Evolutionary conservation across 53 echinoderm and acorn worm genomes (phyloP).

Genomic region (Holothuria scabra): DNA sequence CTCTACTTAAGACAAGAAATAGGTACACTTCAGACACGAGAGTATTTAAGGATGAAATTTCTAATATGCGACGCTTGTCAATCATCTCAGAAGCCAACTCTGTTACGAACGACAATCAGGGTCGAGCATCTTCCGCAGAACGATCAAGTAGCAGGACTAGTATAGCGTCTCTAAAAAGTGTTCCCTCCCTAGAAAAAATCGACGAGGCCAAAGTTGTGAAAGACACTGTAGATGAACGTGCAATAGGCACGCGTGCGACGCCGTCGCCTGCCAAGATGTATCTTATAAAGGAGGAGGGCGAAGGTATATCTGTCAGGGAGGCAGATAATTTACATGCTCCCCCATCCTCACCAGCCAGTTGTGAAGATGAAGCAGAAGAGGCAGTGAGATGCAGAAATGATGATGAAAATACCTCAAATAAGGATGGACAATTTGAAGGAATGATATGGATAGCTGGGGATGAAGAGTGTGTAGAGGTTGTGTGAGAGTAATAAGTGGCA

Average conservation of each 20-base stretch:
- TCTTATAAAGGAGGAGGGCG: conserved; percentile 2
- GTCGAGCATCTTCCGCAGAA: conserved; percentile 54
- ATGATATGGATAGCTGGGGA: conserved; percentile 11
- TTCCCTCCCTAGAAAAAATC: conserved; percentile 73
- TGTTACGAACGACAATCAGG: conserved; percentile 57
- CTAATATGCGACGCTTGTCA: conserved; percentile 65
- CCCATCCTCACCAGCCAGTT: too few species aligned
- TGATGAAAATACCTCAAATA: background rate
- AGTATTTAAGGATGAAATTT: conserved; percentile 74
- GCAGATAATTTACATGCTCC: background rate
- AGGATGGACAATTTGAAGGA: conserved; percentile 9
- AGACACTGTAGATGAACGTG: background rate
- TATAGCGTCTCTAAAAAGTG: conserved; percentile 62
- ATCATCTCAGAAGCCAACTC: conserved; percentile 79
- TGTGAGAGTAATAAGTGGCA: background rate
- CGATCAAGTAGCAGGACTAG: conserved; percentile 45
- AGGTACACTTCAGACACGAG: conserved; percentile 77
- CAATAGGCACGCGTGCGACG: background rate
- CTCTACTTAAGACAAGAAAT: conserved; percentile 74
- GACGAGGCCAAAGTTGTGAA: conserved; percentile 64
- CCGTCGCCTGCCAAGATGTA: background rate
- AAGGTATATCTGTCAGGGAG: background rate
- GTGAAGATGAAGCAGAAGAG: too few species aligned
- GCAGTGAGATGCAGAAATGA: background rate
- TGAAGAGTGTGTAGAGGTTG: background rate